Evolutionary conservation across 2,113 vertebrate species (phyloP).

Genomic region (Nerophis lumbriciformis): DNA sequence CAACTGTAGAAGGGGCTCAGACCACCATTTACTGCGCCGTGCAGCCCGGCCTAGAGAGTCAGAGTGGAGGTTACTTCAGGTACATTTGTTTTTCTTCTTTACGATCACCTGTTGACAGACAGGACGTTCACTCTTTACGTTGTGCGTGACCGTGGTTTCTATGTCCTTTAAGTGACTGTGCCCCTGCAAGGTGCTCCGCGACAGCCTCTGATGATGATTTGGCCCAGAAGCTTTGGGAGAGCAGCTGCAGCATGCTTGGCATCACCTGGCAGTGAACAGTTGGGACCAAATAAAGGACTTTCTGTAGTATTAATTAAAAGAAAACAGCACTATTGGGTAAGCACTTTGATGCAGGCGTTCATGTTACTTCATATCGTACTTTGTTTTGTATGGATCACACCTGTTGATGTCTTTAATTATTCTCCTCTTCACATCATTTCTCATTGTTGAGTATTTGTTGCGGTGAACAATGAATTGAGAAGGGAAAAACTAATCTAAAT

Average conservation of each 20-base stretch:
- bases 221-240: slow-evolving; percentile 72
- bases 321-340: slow-evolving; percentile 26
- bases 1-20: slow-evolving; percentile 70
- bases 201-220: slow-evolving; percentile 63
- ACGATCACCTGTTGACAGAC: slow-evolving; percentile 9
- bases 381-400: background rate
- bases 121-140: background rate
- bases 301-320: background rate
- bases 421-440: background rate
- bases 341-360: slow-evolving; percentile 30
- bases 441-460: background rate
- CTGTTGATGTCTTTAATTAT: background rate
- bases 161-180: slow-evolving; percentile 64
- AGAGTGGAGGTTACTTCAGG: slow-evolving; percentile 72
- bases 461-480: slow-evolving; percentile 1
- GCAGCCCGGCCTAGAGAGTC: slow-evolving; percentile 64
- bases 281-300: background rate
- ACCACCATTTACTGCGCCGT: slow-evolving; percentile 75
- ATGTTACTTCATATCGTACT: background rate
- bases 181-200: slow-evolving; percentile 61
- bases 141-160: slow-evolving; percentile 7
- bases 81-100: slow-evolving; percentile 26
- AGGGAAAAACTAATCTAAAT: slow-evolving; percentile 43
- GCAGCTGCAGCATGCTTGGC: slow-evolving; percentile 69
- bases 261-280: slow-evolving; percentile 64